Evolutionary conservation across 2,113 vertebrate species (phyloP).

Genomic region (Chelonoidis abingdonii): DNA sequence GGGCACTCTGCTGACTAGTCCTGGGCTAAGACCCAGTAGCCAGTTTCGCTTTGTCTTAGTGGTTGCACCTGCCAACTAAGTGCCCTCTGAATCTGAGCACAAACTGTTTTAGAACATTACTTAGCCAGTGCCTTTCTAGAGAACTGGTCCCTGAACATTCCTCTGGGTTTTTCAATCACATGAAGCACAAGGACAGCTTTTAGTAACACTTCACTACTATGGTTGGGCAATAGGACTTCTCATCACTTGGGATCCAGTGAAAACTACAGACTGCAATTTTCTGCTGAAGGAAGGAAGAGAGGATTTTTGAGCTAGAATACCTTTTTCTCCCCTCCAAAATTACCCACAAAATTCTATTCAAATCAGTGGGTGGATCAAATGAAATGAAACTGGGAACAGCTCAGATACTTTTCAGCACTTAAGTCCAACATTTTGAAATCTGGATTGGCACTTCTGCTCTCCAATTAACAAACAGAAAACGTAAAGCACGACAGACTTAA

Average conservation of each 20-base stretch:
- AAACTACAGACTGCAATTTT: constrained; percentile 12
- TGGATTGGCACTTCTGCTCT: constrained; percentile 8
- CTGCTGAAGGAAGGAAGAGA: not conserved
- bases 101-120: not conserved
- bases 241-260: not conserved
- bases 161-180: constrained; percentile 19
- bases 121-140: not conserved
- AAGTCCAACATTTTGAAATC: not conserved
- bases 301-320: constrained; percentile 11
- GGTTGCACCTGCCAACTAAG: not conserved
- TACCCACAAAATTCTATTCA: not conserved
- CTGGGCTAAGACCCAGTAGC: not conserved
- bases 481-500: not conserved
- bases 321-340: not conserved
- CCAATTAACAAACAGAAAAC: not conserved
- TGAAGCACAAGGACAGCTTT: not conserved
- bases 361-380: not conserved
- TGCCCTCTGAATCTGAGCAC: not conserved
- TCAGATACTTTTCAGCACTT: not conserved
- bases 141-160: constrained; percentile 19
- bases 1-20: not conserved
- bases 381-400: not conserved
- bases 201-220: not conserved
- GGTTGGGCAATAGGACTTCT: not conserved
- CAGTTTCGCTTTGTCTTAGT: not conserved